These are phyloP conservation scores for Chelonia mydas DNA, from an alignment of 2,797 vertebrate genomes.

Conservation along the genomic window DNA sequence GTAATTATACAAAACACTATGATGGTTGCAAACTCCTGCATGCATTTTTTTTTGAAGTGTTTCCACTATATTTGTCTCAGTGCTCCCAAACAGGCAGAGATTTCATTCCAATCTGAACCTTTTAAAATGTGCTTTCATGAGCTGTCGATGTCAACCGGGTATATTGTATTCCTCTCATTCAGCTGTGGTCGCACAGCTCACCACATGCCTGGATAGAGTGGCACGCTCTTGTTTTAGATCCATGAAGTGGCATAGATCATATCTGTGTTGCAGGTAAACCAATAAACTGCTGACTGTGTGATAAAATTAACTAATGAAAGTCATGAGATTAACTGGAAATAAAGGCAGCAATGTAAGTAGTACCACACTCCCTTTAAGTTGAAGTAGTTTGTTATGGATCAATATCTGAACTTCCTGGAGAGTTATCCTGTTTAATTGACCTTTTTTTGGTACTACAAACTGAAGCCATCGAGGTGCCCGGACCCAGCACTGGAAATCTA, in stretches of 20 bases:
- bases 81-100: background rate
- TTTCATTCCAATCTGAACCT: background rate
- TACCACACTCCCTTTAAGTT: background rate
- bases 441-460: constrained; percentile 46
- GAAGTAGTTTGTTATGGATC: constrained; percentile 22
- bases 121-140: background rate
- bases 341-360: background rate
- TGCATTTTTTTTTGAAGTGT: background rate
- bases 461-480: background rate
- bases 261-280: background rate
- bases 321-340: background rate
- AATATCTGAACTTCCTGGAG: constrained; percentile 31
- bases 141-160: background rate
- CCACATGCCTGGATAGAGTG: background rate
- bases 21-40: background rate
- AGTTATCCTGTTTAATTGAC: constrained; percentile 24
- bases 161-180: background rate
- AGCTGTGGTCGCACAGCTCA: background rate
- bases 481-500: constrained; percentile 33
- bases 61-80: background rate
- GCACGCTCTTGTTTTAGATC: background rate
- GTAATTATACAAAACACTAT: constrained; percentile 12
- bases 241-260: background rate
- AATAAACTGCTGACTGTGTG: background rate
- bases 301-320: background rate